Percentiles rank a stretch among this genome's conserved stretches.
Evolutionary conservation across 2,113 vertebrate genomes (phyloP).

Genomic region (Perccottus glenii): DNA sequence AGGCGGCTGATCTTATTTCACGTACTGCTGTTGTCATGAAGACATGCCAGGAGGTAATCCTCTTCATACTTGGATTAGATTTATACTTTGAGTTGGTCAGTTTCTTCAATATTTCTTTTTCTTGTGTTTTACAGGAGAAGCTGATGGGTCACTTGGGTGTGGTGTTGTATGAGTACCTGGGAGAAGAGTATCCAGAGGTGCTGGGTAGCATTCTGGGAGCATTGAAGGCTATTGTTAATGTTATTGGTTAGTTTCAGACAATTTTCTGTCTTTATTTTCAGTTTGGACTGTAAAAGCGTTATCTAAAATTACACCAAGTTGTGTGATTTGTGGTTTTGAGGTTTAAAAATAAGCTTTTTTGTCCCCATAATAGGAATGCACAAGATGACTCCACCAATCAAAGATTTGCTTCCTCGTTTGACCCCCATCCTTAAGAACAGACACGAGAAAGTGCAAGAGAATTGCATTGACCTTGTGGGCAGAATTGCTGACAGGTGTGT

Average conservation of each 20-base stretch:
- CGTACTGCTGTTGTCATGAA: conserved; percentile 99
- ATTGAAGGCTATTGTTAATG: conserved; percentile 97
- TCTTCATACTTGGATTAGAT: rapidly evolving
- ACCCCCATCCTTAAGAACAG: conserved; percentile 99
- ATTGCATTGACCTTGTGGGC: conserved; percentile 98
- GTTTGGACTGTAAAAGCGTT: too few species aligned
- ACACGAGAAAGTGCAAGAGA: conserved; percentile 99
- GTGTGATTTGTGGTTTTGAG: too few species aligned
- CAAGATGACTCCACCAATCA: conserved; percentile 99
- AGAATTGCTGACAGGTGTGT: conserved; percentile 95
- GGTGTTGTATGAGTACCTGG: conserved; percentile 97
- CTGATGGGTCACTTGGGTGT: conserved; percentile 99
- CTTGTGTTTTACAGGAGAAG: conserved; percentile 85
- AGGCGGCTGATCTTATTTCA: conserved; percentile 98
- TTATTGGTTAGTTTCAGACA: conserved; percentile 93
- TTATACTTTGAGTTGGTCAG: too few species aligned
- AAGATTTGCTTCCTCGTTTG: conserved; percentile 94
- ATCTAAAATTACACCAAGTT: too few species aligned
- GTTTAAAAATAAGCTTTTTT: not conserved
- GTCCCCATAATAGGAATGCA: conserved; percentile 89
- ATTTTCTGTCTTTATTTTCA: too few species aligned
- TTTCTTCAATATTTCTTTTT: not conserved
- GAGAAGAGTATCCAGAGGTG: conserved; percentile 98
- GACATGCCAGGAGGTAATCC: conserved; percentile 94
- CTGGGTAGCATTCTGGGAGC: conserved; percentile 97